These are phyloP conservation scores for Oithona nana DNA, from an alignment of 2,888 invertebrate genomes.

Conservation along the genomic window DNA sequence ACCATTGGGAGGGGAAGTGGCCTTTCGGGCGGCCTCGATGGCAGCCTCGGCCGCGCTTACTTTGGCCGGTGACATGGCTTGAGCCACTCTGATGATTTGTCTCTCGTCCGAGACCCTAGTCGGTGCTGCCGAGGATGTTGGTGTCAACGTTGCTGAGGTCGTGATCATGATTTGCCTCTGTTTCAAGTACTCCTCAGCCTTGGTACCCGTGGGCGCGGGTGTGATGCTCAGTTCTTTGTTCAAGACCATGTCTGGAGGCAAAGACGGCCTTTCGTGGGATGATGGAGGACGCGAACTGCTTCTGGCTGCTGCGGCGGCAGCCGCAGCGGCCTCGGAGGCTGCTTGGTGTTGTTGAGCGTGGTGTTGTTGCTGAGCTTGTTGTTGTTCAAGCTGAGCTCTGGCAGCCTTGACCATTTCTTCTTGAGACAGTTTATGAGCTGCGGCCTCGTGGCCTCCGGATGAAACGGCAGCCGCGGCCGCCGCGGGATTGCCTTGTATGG, in stretches of 20 bases:
- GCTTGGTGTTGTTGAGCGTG: neutral
- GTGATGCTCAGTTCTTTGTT: neutral
- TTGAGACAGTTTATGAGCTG: neutral
- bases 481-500: neutral
- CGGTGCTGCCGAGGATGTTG: neutral
- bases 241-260: neutral
- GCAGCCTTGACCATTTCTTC: neutral
- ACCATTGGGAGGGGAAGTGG: neutral
- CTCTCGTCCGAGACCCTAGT: slow-evolving; percentile 39
- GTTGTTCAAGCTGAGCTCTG: neutral
- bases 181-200: neutral
- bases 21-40: neutral
- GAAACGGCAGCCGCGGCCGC: slow-evolving; percentile 15
- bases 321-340: neutral
- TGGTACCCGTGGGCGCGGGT: neutral
- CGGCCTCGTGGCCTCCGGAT: neutral
- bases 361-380: neutral
- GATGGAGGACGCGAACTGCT: neutral
- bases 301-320: neutral
- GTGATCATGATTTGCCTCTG: neutral
- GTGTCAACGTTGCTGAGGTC: neutral
- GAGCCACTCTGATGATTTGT: slow-evolving; percentile 47
- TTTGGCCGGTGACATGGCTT: slow-evolving; percentile 22
- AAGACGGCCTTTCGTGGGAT: too few relatives aligned
- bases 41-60: neutral